Base-by-base conservation (phyloP, 2,113 vertebrate species). In the Lichenostomus cassidix region DNA sequence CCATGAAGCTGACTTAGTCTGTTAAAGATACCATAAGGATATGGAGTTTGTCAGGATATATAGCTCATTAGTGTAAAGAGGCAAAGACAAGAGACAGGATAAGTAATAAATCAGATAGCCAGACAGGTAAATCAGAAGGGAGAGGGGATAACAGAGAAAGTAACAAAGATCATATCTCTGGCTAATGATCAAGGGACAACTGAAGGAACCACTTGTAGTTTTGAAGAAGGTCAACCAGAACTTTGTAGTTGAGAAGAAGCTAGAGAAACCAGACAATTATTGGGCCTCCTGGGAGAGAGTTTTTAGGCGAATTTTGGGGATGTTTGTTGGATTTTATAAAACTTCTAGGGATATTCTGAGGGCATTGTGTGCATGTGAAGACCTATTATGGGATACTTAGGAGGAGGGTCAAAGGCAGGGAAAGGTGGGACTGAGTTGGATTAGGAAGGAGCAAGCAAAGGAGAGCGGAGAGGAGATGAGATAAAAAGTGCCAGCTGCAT, bases 151-250 rank as follows among this genome's bases (percentile, higher is more conserved):
- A 67, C 12, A 63, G 25, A 83, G 21, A 83, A 68, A 64, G 64
- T 39, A 39, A 10, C 1, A 33, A 71, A 64, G 15, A 46, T 37
- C 0, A 0, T 47, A 33, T n/a, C 16, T 70, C 14, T 22, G 6
- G 13, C 75, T 10, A 44, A 7, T 78, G n/a, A 41, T 74, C 11
- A 49, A 33, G 24, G 35, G 15, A 52, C 12, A 47, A 28, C 31
- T 78, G 50, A 67, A 70, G 23, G 18, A 85, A 50, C 6, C 15
- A 14, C 15, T 53, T 31, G 12, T 5, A 42, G 2, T 33, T 59
- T 76, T 64, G 27, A 39, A 58, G 56, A 63, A 83, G 15, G 68
- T 83, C 23, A 73, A 6, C 3, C 3, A n/a, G 25, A 50, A 55
- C 6, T 47, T 68, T 23, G 5, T 25, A 49, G 35, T 0, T 68